phyloP scores from a whole-genome alignment of 2,113 vertebrate species.

The Ginglymostoma cirratum region DNA sequence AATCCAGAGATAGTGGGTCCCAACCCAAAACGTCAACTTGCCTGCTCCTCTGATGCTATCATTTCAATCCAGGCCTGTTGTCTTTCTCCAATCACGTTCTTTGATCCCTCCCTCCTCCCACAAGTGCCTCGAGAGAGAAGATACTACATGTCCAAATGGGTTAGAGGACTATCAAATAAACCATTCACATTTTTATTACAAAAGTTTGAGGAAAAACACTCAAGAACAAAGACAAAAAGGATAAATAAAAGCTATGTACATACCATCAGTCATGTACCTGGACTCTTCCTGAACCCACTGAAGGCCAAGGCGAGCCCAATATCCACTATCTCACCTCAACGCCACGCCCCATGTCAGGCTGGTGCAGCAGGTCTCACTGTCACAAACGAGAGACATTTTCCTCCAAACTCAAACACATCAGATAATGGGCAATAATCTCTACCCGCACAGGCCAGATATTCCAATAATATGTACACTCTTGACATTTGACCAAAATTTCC shows the following conservation, averaged over 20 bases:
- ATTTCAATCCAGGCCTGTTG: neutral
- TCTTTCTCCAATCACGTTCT: too few relatives aligned
- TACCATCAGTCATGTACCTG: neutral
- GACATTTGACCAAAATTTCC: neutral
- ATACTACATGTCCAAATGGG: neutral
- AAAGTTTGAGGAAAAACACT: neutral
- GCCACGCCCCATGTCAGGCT: neutral
- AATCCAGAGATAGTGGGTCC: too few relatives aligned
- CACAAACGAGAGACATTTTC: neutral
- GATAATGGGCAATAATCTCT: neutral
- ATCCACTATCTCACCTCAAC: neutral
- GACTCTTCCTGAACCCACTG: neutral
- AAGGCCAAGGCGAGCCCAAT: neutral
- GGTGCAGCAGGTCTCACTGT: neutral
- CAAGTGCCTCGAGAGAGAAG: too few relatives aligned
- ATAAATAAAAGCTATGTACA: neutral
- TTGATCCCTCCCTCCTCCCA: neutral
- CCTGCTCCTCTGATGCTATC: too few relatives aligned
- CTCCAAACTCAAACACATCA: neutral
- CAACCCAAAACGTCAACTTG: too few relatives aligned
- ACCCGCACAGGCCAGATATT: neutral
- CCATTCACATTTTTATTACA: neutral
- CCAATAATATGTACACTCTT: neutral
- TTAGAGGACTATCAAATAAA: neutral
- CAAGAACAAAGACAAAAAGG: neutral